These are phyloP conservation scores for Drosophila multiciliata DNA, from an alignment of 2,888 invertebrate genomes.

Conservation along the genomic window DNA sequence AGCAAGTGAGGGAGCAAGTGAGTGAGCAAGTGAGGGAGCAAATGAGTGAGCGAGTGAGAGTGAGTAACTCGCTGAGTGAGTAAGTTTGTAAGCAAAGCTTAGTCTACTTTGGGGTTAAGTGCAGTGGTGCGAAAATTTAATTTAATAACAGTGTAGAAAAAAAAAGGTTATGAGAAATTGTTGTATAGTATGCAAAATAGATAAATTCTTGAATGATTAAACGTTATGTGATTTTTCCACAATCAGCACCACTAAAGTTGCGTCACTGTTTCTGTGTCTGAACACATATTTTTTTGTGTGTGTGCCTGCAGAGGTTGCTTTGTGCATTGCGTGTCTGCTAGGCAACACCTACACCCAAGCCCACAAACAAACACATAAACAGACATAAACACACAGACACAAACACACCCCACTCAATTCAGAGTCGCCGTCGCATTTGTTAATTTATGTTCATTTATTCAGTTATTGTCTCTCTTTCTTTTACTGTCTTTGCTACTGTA, in stretches of 20 bases:
- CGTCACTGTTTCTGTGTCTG: neutral
- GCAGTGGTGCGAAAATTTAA: neutral
- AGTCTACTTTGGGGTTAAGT: neutral
- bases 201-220: neutral
- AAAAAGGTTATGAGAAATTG: neutral
- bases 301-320: slow-evolving; percentile 15
- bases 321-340: slow-evolving; percentile 51
- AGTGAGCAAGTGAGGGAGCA: too few species aligned
- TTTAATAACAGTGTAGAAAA: neutral
- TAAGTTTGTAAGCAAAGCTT: neutral
- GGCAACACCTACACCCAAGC: slow-evolving; percentile 16
- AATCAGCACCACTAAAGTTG: neutral
- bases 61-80: neutral
- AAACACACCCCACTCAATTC: slow-evolving; percentile 23
- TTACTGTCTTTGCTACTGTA: slow-evolving; percentile 14
- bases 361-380: slow-evolving; percentile 11
- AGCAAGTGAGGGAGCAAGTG: neutral
- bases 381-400: neutral
- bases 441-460: slow-evolving; percentile 67
- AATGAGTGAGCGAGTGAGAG: too few species aligned
- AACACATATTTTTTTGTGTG: neutral
- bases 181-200: neutral
- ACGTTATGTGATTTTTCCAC: neutral
- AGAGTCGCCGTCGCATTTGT: slow-evolving; percentile 23
- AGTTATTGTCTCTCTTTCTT: slow-evolving; percentile 42